Evolutionary conservation across 2,888 invertebrate genomes (phyloP).

Genomic region (Xiphydria camelus): DNA sequence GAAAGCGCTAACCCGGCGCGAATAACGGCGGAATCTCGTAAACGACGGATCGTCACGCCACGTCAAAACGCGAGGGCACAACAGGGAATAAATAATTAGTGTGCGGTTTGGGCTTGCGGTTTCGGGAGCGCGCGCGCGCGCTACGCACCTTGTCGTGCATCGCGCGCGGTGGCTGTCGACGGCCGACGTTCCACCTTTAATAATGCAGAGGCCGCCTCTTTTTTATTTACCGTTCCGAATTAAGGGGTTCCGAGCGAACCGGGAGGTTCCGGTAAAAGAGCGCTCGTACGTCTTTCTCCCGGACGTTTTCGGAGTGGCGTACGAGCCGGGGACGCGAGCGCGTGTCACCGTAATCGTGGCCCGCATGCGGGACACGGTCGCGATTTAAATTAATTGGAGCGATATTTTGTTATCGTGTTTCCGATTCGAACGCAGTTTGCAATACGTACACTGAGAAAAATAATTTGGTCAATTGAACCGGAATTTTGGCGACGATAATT

Average conservation of each 20-base stretch:
- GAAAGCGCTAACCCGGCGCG: no score
- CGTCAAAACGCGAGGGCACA: slow-evolving; percentile 35
- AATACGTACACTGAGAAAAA: no score
- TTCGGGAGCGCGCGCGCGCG: slow-evolving; percentile 45
- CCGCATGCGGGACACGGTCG: no score
- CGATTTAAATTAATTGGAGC: no score
- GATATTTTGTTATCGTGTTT: no score
- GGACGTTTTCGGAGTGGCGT: no score
- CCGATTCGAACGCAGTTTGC: no score
- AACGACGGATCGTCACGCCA: slow-evolving; percentile 28
- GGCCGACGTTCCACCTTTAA: slow-evolving; percentile 30
- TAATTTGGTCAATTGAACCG: no score
- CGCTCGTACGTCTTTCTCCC: neutral
- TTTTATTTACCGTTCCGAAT: slow-evolving; percentile 2
- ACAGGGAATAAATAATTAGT: slow-evolving; percentile 47
- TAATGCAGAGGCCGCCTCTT: slow-evolving; percentile 14
- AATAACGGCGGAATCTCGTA: no score
- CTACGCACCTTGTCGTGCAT: slow-evolving; percentile 31
- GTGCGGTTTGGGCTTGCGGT: slow-evolving; percentile 48
- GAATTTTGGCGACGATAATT: no score
- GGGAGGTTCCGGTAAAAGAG: neutral
- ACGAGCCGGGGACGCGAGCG: no score
- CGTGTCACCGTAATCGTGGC: no score
- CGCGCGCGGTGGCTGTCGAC: slow-evolving; percentile 27
- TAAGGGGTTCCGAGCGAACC: slow-evolving; percentile 1